These are phyloP conservation scores for Bettongia penicillata DNA, from an alignment of 2,113 vertebrate species.

Conservation along the genomic window DNA sequence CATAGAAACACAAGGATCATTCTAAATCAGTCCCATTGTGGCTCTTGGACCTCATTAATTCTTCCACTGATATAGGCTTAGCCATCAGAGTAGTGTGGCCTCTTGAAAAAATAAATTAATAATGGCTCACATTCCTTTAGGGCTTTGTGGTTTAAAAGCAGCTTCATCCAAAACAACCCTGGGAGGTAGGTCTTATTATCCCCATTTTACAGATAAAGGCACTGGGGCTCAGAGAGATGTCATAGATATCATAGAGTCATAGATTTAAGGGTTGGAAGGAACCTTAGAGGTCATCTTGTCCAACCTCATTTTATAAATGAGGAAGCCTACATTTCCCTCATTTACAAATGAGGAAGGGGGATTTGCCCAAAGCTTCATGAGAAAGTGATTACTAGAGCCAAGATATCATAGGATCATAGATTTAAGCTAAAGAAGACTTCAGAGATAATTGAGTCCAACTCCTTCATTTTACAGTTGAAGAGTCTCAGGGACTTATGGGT, in stretches of 20 bases:
- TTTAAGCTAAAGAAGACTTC: not conserved
- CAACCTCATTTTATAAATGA: not conserved
- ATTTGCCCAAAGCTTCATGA: not conserved
- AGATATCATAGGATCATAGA: not conserved
- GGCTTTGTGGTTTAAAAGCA: not conserved
- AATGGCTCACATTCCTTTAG: not conserved
- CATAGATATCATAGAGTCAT: not conserved
- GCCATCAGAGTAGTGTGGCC: not conserved
- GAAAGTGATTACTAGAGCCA: not conserved
- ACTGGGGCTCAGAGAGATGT: not conserved
- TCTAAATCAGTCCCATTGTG: not conserved
- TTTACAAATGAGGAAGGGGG: not conserved
- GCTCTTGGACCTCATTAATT: not conserved
- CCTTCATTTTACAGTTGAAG: not conserved
- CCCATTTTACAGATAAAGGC: not conserved
- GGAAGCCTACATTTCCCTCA: not conserved
- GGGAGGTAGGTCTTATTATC: not conserved
- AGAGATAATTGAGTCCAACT: not conserved
- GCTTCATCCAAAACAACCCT: not conserved
- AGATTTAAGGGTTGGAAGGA: not conserved
- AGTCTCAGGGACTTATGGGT: not conserved
- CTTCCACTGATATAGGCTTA: not conserved
- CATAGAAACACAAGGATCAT: not conserved
- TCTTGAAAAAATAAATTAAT: not conserved
- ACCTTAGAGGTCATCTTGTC: not conserved